Conservation (phyloP, 2,888 invertebrate genomes). For the Kuschelorhynchus macadamiae region DNA sequence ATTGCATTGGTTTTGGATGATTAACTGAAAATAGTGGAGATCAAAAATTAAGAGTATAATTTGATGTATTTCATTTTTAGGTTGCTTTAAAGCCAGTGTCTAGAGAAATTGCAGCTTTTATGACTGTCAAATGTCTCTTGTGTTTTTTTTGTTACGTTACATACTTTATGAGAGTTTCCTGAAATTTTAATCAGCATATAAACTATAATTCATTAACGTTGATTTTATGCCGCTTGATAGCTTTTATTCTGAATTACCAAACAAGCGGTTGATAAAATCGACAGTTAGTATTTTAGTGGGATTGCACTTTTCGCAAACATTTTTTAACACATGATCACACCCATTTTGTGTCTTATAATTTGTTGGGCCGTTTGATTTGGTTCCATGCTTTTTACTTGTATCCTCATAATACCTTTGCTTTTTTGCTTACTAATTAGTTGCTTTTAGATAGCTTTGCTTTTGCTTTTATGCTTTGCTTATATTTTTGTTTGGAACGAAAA, state of each 20-base stretch:
- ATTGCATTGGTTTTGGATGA: no score
- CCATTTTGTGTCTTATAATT: constrained; percentile 42
- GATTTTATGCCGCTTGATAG: background rate
- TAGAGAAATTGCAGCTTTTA: constrained; percentile 33
- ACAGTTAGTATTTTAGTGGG: background rate
- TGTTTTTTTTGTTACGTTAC: constrained; percentile 40
- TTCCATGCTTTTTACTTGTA: constrained; percentile 50
- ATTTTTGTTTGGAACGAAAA: constrained; percentile 31
- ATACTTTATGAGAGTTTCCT: constrained; percentile 28
- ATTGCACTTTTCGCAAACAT: constrained; percentile 7
- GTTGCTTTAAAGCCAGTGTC: constrained; percentile 43
- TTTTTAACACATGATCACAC: constrained; percentile 45
- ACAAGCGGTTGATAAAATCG: background rate
- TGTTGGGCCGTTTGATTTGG: constrained; percentile 40
- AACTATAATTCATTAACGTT: background rate
- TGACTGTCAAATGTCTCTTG: constrained; percentile 21
- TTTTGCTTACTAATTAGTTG: constrained; percentile 56
- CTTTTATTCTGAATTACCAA: no score
- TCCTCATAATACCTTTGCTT: constrained; percentile 54
- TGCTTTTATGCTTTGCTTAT: constrained; percentile 54
- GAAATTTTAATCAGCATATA: constrained; percentile 5
- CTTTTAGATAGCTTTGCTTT: constrained; percentile 54
- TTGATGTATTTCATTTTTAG: constrained; percentile 33
- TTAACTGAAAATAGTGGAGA: background rate
- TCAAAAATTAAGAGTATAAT: constrained; percentile 11